These are phyloP conservation scores for Sinosuthora webbiana DNA, from an alignment of 2,113 vertebrate species.

Conservation along the genomic window DNA sequence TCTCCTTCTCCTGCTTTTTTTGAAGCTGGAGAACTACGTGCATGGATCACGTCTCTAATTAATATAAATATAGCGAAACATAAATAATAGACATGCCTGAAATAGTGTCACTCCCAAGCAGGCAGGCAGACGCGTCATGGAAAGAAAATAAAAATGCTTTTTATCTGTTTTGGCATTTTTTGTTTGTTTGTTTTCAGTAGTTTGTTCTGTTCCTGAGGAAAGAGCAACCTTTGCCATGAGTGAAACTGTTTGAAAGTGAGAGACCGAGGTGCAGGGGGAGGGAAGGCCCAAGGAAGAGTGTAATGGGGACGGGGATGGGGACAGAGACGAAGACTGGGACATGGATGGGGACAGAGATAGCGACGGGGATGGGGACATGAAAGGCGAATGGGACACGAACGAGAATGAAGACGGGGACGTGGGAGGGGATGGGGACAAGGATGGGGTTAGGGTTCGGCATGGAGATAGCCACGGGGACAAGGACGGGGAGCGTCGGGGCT, in stretches of 20 bases:
- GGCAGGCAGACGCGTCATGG: slow-evolving; percentile 41
- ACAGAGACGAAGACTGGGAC: background rate
- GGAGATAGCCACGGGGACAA: background rate
- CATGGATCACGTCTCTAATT: slow-evolving; percentile 50
- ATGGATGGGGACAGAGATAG: background rate
- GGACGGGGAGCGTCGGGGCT: background rate
- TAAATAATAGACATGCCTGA: slow-evolving; percentile 70
- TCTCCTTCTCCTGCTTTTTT: background rate
- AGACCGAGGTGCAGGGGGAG: background rate
- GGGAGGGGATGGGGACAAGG: background rate
- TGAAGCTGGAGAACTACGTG: slow-evolving; percentile 49
- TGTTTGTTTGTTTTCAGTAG: slow-evolving; percentile 37
- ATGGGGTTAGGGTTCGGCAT: background rate
- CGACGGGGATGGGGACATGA: background rate
- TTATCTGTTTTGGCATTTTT: slow-evolving; percentile 52
- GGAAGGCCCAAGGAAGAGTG: background rate
- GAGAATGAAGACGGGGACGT: background rate
- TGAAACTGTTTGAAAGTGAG: background rate
- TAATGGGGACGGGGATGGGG: background rate
- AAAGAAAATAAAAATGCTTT: slow-evolving; percentile 63
- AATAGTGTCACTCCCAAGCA: slow-evolving; percentile 58
- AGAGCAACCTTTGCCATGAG: background rate
- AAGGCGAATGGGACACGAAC: background rate
- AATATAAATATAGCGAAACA: slow-evolving; percentile 68
- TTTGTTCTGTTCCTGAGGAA: slow-evolving; percentile 39